Base-by-base conservation (phyloP, 2,888 invertebrate species). In the Antheraea yamamai region DNA sequence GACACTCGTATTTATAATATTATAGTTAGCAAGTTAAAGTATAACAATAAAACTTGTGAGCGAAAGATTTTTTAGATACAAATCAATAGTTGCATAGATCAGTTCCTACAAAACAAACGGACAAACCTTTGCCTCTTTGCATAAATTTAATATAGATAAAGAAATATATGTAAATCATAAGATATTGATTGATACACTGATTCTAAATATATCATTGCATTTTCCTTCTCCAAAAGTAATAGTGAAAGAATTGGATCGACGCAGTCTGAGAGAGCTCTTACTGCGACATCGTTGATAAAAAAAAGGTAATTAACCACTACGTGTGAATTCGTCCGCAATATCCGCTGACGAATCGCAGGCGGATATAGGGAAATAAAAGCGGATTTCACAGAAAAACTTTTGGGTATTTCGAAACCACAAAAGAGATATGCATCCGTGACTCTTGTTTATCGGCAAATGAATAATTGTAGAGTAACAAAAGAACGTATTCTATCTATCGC, bases 311-410 rank as follows among this genome's bases (percentile, higher is more conserved):
- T 16, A 3, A 61, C 2, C 10, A 23, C 14, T 39, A 20, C 39
- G n/a, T n/a, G 39, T 70, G 39, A 70, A 70, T 39, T 70, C 39
- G 70, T 70, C 20, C 39, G 23, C 39, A 70, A 70, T 70, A 70
- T 70, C 70, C 70, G 70, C 39, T 39, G 20, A 70, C 20, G n/a
- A 70, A 70, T 70, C n/a, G 20, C 8, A 39, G 23, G n/a, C 39
- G 70, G 39, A 39, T 70, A 20, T 26, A 20, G 4, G 39, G 39
- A 39, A 20, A 20, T n/a, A 39, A 39, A 39, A 26, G 1, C 70
- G 20, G 70, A n/a, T 70, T 70, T 70, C 70, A 70, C 7, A n/a
- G 70, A 70, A 70, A n/a, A 39, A n/a, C 30, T 39, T 66, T 66
- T 66, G 64, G 64, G 64, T 66, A 66, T 66, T 66, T 66, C 64